A percentile compares a stretch with the other conserved stretches of the same genome.
Conservation (phyloP, 2,888 invertebrate species). For the Leptarthrus brevirostris region DNA sequence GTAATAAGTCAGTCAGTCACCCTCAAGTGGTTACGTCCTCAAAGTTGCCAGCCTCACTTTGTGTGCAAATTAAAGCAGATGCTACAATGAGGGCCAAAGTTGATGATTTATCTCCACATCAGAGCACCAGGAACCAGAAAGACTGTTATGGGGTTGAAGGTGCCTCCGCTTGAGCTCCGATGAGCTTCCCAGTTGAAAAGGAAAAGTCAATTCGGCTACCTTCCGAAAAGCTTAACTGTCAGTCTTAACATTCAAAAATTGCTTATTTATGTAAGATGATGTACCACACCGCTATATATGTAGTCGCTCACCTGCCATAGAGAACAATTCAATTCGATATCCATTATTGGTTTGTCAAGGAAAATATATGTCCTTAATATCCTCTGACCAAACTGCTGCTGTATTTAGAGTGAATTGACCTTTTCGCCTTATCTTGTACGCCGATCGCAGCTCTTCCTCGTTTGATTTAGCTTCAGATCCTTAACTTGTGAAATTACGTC, state of each 20-base stretch:
- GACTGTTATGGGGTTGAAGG: background rate
- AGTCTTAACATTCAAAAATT: background rate
- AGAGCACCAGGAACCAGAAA: conserved; percentile 5
- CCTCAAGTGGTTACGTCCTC: conserved; percentile 55
- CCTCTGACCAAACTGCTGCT: background rate
- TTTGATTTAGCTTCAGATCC: conserved; percentile 32
- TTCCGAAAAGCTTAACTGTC: background rate
- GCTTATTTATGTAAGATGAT: background rate
- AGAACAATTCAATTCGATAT: background rate
- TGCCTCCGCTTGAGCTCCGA: background rate
- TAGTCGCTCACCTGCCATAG: background rate
- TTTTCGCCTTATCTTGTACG: conserved; percentile 28
- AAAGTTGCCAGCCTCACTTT: conserved; percentile 39
- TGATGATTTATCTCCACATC: conserved; percentile 35
- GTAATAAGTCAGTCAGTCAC: conserved; percentile 58
- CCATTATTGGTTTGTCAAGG: conserved; percentile 24
- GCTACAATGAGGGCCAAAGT: background rate
- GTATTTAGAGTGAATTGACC: conserved; percentile 27
- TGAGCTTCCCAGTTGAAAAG: background rate
- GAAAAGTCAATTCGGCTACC: background rate
- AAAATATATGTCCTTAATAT: background rate
- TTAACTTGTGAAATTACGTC: conserved; percentile 36
- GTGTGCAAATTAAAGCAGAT: conserved; percentile 42
- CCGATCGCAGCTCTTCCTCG: background rate
- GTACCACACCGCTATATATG: background rate